Base-by-base conservation (phyloP, 2,797 vertebrate genomes). In the Rhinatrema bivittatum region DNA sequence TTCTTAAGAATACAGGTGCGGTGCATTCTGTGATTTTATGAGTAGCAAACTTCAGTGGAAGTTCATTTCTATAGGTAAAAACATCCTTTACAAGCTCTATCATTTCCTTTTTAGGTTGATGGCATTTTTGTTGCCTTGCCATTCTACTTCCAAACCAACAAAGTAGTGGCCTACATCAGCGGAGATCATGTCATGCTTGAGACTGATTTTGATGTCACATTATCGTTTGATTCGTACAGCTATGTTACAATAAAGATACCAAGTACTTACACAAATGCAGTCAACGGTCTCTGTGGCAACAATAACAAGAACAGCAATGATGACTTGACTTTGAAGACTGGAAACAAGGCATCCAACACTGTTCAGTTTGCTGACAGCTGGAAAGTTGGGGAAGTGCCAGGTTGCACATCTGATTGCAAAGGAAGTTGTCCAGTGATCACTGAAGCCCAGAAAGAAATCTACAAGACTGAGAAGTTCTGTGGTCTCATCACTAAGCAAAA, bases 231-330 rank as follows among this genome's bases (percentile, higher is more conserved):
- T 4, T 59, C 46, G 20, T 5, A 61, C n/a, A 65, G 71, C 22
- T 27, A 65, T 2, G 44, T 75, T 6, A 61, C 58, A 5, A 48
- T 82, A 48, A 50, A 20, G 3, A 49, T 84, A 21, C 72, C 78
- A 4, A 63, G 23, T 18, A 67, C 62, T 12, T 82, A 78, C 36
- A 40, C 51, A 7, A 62, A 73, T 36, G 16, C 62, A 24, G 56
- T 72, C 25, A 72, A 68, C 44, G 73, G 82, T 21, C 52, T 80
- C 9, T 81, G 75, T 10, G 71, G 68, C 14, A 79, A 84, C 36
- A 72, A 68, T 29, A 84, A 76, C 51, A 46, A 42, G 24, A 42
- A 79, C 20, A 46, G 72, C 3, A n/a, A 16, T 0, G 62, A 81
- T 20, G 74, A 84, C 29, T 56, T 80, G 30, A 18, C 7, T 1